Evolutionary conservation across 2,888 invertebrate species (phyloP), one percentile per base, ranked within the genome.

Genomic region (Acanthosoma haemorrhoidale): DNA sequence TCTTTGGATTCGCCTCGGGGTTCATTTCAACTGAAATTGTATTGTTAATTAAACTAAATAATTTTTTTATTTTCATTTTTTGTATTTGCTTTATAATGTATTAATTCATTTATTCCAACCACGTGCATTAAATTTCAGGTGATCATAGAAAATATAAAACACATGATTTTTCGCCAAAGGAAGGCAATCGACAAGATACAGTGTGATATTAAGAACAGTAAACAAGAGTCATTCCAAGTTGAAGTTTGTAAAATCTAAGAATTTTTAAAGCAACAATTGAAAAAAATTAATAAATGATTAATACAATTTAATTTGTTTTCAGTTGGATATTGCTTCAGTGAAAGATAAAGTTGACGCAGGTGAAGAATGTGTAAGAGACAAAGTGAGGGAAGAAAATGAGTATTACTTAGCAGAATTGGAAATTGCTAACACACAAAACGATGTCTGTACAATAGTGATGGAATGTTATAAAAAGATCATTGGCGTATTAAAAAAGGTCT

Each of bases 101-200:
- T n/a, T n/a, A n/a, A n/a, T n/a, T n/a, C n/a, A n/a, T n/a, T n/a
- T n/a, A n/a, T n/a, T n/a, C n/a, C n/a, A n/a, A n/a, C n/a, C n/a
- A n/a, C n/a, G n/a, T n/a, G n/a, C n/a, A n/a, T n/a, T n/a, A n/a
- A n/a, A 60, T 79, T 81, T 32, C 77, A 88, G 88, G 83, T 81
- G 79, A 84, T 87, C 21, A 80, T 84, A 70, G 85, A 84, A 63
- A 83, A 83, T 72, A 81, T 88, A 39, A 82, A 84, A 73, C 86
- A 88, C 77, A 85, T 86, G 73, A 86, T 84, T 77, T 86, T 86
- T 72, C 82, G 83, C 64, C 85, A 85, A 76, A 81, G 86, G 58
- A 87, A 87, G 76, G 83, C 84, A 73, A 79, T 87, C 29, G 87
- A 88, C 75, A 82, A 84, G 71, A 82, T 88, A 18, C 79, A 81